A percentile compares a stretch with the other conserved stretches of the same genome.
Evolutionary conservation across 2,113 vertebrate genomes (phyloP).

Genomic region (Prunella himalayana): DNA sequence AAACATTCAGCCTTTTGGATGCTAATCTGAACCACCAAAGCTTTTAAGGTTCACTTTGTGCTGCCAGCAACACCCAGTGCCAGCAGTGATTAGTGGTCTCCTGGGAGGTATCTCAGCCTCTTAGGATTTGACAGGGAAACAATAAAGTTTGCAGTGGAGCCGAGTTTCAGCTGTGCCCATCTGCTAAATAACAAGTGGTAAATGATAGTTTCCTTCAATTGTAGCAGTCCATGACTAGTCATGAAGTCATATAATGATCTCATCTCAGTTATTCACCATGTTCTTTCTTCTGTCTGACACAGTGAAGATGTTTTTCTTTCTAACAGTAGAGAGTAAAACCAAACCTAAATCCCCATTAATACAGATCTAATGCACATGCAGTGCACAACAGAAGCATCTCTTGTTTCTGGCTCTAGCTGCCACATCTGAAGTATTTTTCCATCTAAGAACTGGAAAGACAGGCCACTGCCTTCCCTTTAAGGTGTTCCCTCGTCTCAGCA

Average conservation of each 20-base stretch:
- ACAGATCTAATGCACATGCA: not conserved
- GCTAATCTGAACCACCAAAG: conserved; percentile 19
- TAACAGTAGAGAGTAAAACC: not conserved
- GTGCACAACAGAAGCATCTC: not conserved
- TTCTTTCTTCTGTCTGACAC: conserved; percentile 13
- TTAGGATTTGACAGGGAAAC: conserved; percentile 19
- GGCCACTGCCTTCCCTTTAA: not conserved
- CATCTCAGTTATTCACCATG: conserved; percentile 8
- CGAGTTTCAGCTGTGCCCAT: not conserved
- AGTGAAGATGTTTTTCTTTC: not conserved
- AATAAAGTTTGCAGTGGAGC: conserved; percentile 4
- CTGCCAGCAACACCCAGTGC: conserved; percentile 28
- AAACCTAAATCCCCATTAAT: not conserved
- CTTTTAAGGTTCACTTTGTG: not conserved
- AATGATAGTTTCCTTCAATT: conserved; percentile 48
- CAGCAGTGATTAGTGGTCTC: conserved; percentile 34
- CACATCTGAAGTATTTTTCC: not conserved
- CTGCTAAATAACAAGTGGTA: conserved; percentile 42
- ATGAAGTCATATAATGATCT: conserved; percentile 39
- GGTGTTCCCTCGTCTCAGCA: not conserved
- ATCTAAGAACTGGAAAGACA: not conserved
- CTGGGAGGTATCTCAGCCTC: conserved; percentile 19
- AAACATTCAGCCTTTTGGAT: conserved; percentile 9
- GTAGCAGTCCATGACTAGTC: not conserved
- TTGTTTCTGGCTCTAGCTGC: not conserved